phyloP scores from a whole-genome alignment of 1,140 invertebrate species.

The Drosophila equinoxialis region DNA sequence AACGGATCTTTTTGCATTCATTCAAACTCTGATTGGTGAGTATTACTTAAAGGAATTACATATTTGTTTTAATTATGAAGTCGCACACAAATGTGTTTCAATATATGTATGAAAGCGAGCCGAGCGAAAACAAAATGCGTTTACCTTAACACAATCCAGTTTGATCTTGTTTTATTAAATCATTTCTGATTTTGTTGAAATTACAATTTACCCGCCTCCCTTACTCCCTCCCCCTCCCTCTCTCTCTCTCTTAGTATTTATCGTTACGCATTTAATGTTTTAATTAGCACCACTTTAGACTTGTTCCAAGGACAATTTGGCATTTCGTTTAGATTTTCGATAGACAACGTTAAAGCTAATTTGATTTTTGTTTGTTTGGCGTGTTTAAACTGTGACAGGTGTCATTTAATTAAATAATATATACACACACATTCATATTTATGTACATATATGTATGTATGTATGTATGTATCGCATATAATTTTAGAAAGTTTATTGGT shows the following conservation, averaged over 20 bases:
- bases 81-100: not conserved
- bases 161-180: constrained; percentile 52
- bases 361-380: constrained; percentile 41
- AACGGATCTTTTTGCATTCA: not conserved
- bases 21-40: not conserved
- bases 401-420: constrained; percentile 58
- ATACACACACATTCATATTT: constrained; percentile 43
- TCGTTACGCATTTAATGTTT: constrained; percentile 77
- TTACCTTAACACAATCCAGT: constrained; percentile 35
- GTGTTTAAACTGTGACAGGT: constrained; percentile 50
- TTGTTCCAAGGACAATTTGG: constrained; percentile 59
- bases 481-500: constrained; percentile 41
- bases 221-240: not conserved
- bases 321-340: constrained; percentile 36
- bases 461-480: not conserved
- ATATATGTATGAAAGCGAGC: too few relatives aligned
- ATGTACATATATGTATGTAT: constrained; percentile 1
- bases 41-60: not conserved
- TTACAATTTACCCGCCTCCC: constrained; percentile 11
- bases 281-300: constrained; percentile 67
- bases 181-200: constrained; percentile 16
- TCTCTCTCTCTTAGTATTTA: constrained; percentile 29
- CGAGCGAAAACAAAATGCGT: not conserved
- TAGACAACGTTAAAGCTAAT: constrained; percentile 53
- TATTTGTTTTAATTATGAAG: constrained; percentile 10